Evolutionary conservation across 2,113 vertebrate species (phyloP).

Genomic region (Epinephelus cyanopodus): DNA sequence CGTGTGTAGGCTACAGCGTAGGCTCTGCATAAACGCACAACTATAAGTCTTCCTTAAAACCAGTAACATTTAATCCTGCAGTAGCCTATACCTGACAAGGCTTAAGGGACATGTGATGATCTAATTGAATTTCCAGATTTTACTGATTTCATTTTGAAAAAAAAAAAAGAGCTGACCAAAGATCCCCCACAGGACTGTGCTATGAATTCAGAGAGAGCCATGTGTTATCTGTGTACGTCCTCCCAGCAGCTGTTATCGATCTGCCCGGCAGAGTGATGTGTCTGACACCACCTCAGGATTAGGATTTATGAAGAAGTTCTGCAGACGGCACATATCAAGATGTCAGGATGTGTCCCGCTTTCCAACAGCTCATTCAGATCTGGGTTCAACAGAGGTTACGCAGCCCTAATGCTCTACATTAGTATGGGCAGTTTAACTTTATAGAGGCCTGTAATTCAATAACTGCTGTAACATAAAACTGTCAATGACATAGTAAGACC

Average conservation of each 20-base stretch:
- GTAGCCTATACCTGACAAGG: neutral
- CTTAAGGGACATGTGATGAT: neutral
- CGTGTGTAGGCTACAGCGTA: too few relatives aligned
- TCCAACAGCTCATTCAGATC: slow-evolving; percentile 11
- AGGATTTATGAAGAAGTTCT: slow-evolving; percentile 39
- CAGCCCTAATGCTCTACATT: neutral
- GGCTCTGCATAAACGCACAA: too few relatives aligned
- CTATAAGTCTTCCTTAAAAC: neutral
- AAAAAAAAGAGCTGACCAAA: neutral
- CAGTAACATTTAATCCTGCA: neutral
- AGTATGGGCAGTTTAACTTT: neutral
- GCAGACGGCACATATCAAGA: slow-evolving; percentile 20
- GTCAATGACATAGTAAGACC: neutral
- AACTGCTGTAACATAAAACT: neutral
- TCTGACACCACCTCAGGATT: slow-evolving; percentile 28
- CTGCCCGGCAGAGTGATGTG: slow-evolving; percentile 7
- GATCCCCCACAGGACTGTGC: neutral
- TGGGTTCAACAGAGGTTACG: neutral
- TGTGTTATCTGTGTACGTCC: neutral
- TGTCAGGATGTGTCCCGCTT: slow-evolving; percentile 25
- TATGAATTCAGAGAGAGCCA: neutral
- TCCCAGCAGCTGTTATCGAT: slow-evolving; percentile 30
- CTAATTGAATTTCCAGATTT: neutral
- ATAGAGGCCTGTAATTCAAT: neutral
- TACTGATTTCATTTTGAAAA: neutral